Evolutionary conservation across 1,140 invertebrate species (phyloP).

Genomic region (Eulimnadia texana): DNA sequence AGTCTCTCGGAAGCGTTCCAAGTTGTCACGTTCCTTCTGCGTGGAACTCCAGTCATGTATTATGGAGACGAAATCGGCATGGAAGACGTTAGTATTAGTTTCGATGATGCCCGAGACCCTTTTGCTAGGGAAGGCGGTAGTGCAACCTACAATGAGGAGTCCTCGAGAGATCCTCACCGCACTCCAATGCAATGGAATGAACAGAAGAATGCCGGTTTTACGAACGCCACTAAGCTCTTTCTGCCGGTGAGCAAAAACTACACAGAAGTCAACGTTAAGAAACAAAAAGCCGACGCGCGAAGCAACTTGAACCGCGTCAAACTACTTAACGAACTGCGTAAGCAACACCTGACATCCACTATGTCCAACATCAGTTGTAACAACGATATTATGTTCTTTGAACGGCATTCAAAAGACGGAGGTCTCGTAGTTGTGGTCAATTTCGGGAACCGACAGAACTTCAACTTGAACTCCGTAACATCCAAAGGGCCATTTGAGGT

Average conservation of each 20-base stretch:
- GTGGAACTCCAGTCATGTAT: constrained; percentile 56
- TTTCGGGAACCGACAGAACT: background rate
- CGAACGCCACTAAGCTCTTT: constrained; percentile 20
- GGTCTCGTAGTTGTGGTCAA: background rate
- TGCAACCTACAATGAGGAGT: constrained; percentile 27
- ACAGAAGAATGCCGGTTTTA: constrained; percentile 32
- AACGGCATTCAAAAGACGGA: constrained; percentile 33
- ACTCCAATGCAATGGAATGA: constrained; percentile 61
- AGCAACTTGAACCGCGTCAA: constrained; percentile 38
- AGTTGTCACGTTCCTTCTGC: constrained; percentile 47
- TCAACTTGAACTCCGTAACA: background rate
- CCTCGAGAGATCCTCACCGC: constrained; percentile 41
- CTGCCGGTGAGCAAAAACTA: constrained; percentile 43
- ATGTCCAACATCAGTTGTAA: constrained; percentile 26
- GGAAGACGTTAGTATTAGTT: constrained; percentile 27
- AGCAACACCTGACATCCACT: constrained; percentile 28
- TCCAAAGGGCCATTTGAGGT: no score
- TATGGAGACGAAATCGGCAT: constrained; percentile 72
- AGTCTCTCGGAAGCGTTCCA: constrained; percentile 43
- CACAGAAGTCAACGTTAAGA: constrained; percentile 35
- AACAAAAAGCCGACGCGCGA: constrained; percentile 23
- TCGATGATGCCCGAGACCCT: constrained; percentile 9
- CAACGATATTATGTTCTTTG: constrained; percentile 39
- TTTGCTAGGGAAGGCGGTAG: constrained; percentile 9
- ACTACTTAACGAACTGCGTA: constrained; percentile 29